Evolutionary conservation across 1,140 invertebrate species (phyloP), one percentile per base, ranked within the genome.

Genomic region (Palaemon carinicauda): DNA sequence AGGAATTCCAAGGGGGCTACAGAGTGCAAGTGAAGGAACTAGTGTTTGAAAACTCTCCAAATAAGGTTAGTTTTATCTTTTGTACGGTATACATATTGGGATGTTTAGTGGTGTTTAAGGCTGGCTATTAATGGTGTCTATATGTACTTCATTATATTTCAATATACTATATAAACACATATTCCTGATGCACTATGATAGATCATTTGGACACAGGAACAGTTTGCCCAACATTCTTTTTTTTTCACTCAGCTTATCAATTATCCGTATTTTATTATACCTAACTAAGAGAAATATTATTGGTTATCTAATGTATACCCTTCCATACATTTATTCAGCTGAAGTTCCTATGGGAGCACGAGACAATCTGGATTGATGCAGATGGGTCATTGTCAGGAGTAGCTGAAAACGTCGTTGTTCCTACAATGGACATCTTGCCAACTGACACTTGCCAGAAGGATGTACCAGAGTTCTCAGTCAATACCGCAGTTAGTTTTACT

Each of bases 261-360:
- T 54, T 4, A 27, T 27, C 53, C 4, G 9, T 80, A 31, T 1
- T 21, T 14, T 78, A 52, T 78, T 51, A 7, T 41, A n/a, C n/a
- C n/a, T n/a, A n/a, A n/a, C n/a, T n/a, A n/a, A n/a, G n/a, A n/a
- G n/a, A n/a, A 19, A 4, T 53, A 12, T 33, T 21, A 52, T 51
- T 14, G 75, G 17, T 12, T 75, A 7, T 27, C 31, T n/a, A 19
- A 41, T 41, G 41, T 41, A 9, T 41, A 41, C 7, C 0, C 41
- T 41, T 41, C 41, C 12, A 21, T 75, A 17, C n/a, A 19, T 12
- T 31, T 41, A 9, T 82, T 0, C 78, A 89, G 88, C 60, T 89
- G 17, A 81, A 33, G 31, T 89, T 83, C 52, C 24, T 60, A 69
- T 89, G 88, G 88, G 83, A 83, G 33, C 82, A 85, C 21, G 88